These are phyloP conservation scores for Sphaeramia orbicularis DNA, from an alignment of 2,797 vertebrate species.

Conservation along the genomic window DNA sequence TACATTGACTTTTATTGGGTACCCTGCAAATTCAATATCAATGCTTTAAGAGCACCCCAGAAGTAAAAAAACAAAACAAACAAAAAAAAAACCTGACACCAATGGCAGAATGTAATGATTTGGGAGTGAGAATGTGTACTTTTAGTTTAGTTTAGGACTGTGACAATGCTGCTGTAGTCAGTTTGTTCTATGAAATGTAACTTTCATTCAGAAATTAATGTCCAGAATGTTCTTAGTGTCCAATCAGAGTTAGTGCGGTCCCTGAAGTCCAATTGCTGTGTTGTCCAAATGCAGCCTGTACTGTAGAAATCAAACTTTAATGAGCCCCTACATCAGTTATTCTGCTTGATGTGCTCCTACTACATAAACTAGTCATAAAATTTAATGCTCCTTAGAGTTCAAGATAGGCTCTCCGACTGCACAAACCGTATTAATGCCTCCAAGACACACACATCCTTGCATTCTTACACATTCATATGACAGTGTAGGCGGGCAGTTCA, in stretches of 20 bases:
- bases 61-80: too few species aligned
- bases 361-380: conserved; percentile 31
- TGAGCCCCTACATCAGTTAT: conserved; percentile 18
- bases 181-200: not conserved
- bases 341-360: conserved; percentile 26
- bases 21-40: too few species aligned
- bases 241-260: not conserved
- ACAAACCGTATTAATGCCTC: conserved; percentile 1
- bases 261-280: not conserved
- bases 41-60: too few species aligned
- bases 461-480: not conserved
- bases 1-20: too few species aligned
- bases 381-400: conserved; percentile 16
- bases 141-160: not conserved
- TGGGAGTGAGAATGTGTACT: not conserved
- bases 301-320: conserved; percentile 22
- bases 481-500: not conserved
- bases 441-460: conserved; percentile 4
- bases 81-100: too few species aligned
- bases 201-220: not conserved
- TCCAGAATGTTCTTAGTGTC: not conserved
- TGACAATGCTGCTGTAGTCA: not conserved
- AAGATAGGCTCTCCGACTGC: conserved; percentile 4
- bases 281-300: conserved; percentile 12
- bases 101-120: too few species aligned